Evolutionary conservation across 2,888 invertebrate genomes (phyloP), one percentile per base, ranked within the genome.

Genomic region (Callinectes sapidus): DNA sequence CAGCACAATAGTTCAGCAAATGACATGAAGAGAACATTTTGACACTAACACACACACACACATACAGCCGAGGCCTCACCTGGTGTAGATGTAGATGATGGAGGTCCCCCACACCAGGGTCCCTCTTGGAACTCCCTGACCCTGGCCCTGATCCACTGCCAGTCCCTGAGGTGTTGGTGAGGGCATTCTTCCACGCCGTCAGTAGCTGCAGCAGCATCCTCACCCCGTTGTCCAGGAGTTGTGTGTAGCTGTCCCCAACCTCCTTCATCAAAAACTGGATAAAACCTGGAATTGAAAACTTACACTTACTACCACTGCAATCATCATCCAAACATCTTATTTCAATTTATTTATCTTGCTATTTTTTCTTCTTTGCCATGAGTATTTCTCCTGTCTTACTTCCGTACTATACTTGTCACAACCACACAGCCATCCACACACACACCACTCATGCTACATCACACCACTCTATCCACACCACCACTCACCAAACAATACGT

Each of bases 251-350:
- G 95, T 99, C 99, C 96, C 97, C 96, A 71, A 99, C 98, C 96
- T 99, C 99, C 95, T 98, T 97, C 85, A 98, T 97, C 81, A 99
- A 97, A 96, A 99, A 99, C 96, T 98, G 98, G 0, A 99, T 98
- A 96, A 99, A 98, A 8, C 99, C 98, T 96, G 95, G 5, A 95
- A 95, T 8, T 14, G 32, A 66, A 6, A 32, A 88, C n/a, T 14
- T 48, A 54, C 13, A 28, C 23, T 48, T 23, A 87, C 23, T 71
- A 48, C 87, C 32, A 48, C 23, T 48, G 28, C 23, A 13, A 81
- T 8, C 48, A 54, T 32, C 87, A 87, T 61, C 61, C 2, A 14
- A 23, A 18, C 87, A 35, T 87, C 28, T 2, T 23, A 39, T n/a
- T 87, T n/a, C 71, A 3, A 71, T 28, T 6, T 28, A 71, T 71